These are phyloP conservation scores for Borostomias antarcticus DNA, from an alignment of 2,797 vertebrate genomes.

Conservation along the genomic window DNA sequence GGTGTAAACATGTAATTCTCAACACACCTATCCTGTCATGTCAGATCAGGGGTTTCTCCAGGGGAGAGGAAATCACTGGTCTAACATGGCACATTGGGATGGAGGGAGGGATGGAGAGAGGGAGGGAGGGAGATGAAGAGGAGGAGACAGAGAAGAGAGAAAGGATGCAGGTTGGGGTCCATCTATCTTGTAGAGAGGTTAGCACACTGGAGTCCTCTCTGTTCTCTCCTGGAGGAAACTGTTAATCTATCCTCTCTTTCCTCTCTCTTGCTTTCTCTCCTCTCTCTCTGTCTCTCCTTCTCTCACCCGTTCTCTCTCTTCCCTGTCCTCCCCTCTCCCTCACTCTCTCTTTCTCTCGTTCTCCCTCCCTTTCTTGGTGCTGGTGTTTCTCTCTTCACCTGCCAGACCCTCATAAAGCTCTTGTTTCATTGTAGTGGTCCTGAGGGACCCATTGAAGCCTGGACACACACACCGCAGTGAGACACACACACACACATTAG, in stretches of 20 bases:
- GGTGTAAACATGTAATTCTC: no score
- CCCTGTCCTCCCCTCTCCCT: not conserved
- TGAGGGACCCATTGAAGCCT: constrained; percentile 42
- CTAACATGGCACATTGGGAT: no score
- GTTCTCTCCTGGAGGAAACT: constrained; percentile 32
- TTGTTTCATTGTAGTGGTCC: constrained; percentile 53
- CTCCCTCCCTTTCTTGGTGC: no score
- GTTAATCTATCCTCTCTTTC: constrained; percentile 51
- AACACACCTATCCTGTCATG: no score
- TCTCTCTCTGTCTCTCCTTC: not conserved
- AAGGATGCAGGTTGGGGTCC: no score
- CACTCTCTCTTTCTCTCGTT: not conserved
- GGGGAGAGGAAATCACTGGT: no score
- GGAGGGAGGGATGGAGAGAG: no score
- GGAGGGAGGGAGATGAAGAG: no score
- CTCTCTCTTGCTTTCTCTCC: constrained; percentile 46
- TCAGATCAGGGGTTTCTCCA: no score
- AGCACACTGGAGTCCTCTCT: no score
- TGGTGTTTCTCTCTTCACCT: constrained; percentile 53
- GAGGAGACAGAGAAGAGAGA: no score
- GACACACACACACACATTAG: not conserved
- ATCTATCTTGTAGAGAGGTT: no score
- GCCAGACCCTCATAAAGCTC: constrained; percentile 44
- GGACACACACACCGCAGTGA: constrained; percentile 2
- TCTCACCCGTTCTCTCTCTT: not conserved